Conservation (phyloP, 2,797 vertebrate genomes). For the Channallabes apus region DNA sequence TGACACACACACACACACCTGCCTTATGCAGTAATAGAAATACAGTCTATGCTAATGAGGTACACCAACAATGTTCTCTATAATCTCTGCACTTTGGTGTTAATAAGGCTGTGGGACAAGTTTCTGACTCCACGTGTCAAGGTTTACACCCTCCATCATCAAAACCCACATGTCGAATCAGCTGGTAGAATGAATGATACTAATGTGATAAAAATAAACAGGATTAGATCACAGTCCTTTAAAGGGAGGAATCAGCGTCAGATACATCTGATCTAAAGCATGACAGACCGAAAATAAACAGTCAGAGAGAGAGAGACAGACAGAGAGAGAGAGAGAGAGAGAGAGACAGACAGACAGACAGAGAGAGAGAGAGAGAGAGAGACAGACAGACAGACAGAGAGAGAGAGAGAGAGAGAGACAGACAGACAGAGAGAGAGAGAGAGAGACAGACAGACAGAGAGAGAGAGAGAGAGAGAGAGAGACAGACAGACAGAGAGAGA, state of each 20-base stretch:
- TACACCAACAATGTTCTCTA: slow-evolving; percentile 47
- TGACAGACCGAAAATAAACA: background rate
- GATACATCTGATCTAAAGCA: slow-evolving; percentile 11
- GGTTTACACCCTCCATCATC: slow-evolving; percentile 19
- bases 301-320: too few species aligned
- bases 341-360: background rate
- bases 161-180: background rate
- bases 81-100: background rate
- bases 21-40: background rate
- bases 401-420: too few species aligned
- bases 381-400: too few species aligned
- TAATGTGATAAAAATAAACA: background rate
- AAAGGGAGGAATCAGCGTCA: background rate
- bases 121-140: slow-evolving; percentile 18
- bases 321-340: background rate
- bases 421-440: background rate
- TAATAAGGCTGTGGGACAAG: background rate
- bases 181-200: background rate
- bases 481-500: too few species aligned
- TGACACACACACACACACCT: background rate
- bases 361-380: background rate
- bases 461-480: background rate
- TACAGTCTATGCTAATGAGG: slow-evolving; percentile 25
- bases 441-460: too few species aligned
- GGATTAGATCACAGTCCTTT: background rate